Evolutionary conservation across 2,113 vertebrate species (phyloP).

Genomic region (Leucopsar rothschildi): DNA sequence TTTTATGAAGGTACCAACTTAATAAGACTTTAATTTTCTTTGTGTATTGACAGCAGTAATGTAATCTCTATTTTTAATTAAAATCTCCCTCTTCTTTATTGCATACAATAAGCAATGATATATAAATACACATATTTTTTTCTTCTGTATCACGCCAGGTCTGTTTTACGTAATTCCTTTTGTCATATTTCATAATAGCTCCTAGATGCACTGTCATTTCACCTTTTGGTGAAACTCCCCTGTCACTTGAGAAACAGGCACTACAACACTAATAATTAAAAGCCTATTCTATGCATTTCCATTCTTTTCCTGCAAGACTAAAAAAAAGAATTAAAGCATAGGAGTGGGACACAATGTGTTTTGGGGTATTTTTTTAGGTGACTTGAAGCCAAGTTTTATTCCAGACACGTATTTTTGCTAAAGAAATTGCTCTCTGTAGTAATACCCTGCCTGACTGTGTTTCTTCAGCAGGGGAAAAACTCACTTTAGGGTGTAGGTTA

Average conservation of each 20-base stretch:
- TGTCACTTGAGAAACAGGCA: not conserved
- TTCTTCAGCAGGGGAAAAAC: not conserved
- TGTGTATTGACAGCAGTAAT: not conserved
- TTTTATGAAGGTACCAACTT: not conserved
- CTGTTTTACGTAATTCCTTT: not conserved
- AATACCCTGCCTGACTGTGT: not conserved
- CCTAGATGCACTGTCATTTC: not conserved
- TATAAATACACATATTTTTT: not conserved
- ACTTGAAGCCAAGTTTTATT: not conserved
- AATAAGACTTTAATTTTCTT: not conserved
- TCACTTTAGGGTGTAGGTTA: not conserved
- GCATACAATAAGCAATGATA: not conserved
- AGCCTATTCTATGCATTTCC: not conserved
- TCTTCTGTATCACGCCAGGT: not conserved
- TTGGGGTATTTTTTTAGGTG: not conserved
- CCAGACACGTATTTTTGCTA: not conserved
- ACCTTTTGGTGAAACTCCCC: not conserved
- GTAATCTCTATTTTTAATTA: not conserved
- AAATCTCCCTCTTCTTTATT: not conserved
- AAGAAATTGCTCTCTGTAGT: not conserved
- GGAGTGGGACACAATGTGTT: accelerated
- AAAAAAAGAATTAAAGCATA: too few relatives aligned
- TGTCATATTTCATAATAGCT: not conserved
- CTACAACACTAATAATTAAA: not conserved
- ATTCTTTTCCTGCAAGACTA: not conserved